Base-by-base conservation (phyloP, 2,888 invertebrate genomes). In the Pheosia tremula region DNA sequence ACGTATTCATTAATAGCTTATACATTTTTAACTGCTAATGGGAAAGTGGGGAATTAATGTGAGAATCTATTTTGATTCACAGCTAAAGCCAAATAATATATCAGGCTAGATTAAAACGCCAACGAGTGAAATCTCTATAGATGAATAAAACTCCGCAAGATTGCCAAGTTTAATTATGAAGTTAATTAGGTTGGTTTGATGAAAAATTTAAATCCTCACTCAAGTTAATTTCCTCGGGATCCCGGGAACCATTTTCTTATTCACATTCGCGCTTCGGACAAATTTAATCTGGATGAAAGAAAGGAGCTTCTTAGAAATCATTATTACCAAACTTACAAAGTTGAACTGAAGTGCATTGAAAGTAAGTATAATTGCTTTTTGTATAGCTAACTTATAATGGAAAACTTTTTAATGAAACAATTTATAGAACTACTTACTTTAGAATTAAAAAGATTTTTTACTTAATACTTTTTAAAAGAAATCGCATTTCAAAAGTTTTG, bases 161-260 rank as follows among this genome's bases (percentile, higher is more conserved):
- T 85, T 86, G 80, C 86, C 82, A 85, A 88, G 85, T 90, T 91
- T 91, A 89, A 90, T 90, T 89, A 89, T 86, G 84, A 90, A 91
- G 87, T 89, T 91, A 91, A 91, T 91, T 89, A 91, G 85, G 82
- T 87, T 82, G 86, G 89, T 89, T 86, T 86, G 88, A 91, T 90
- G 90, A 92, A 91, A 90, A 91, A 88, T 91, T 90, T 88, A 86
- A 89, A 89, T 88, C 88, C 81, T 83, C 82, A 85, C 85, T 89
- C 84, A 86, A 89, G 90, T 87, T 89, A 89, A 91, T 89, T 91
- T 89, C 84, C 87, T 86, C 80, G 71, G 85, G 79, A 87, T 80
- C 83, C 78, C 66, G 75, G 81, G 82, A 86, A 82, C 78, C 84
- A 84, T 87, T 90, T 88, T 87, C 86, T 86, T 80, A 82, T 86